Conservation (phyloP, 2,797 vertebrate species). For the Intellagama lesueurii region DNA sequence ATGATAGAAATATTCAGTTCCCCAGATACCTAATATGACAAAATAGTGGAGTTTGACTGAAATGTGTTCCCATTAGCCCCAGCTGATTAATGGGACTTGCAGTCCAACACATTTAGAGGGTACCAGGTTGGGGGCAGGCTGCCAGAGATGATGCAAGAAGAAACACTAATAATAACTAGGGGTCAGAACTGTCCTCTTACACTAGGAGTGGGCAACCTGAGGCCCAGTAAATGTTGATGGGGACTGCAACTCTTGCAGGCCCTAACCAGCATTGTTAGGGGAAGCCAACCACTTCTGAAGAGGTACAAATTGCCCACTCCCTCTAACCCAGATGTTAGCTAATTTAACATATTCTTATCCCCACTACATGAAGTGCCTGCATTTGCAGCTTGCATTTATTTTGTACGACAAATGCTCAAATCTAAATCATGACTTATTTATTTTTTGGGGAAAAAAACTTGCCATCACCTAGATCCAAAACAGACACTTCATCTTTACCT, state of each 20-base stretch:
- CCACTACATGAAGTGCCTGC: neutral
- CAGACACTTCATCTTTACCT: neutral
- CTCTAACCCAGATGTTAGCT: neutral
- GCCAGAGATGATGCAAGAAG: neutral
- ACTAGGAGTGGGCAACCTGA: neutral
- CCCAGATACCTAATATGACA: neutral
- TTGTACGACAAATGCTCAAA: neutral
- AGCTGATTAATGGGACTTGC: neutral
- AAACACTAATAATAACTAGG: neutral
- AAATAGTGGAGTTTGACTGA: neutral
- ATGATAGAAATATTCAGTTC: neutral
- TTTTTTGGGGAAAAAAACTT: neutral
- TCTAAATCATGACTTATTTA: conserved; percentile 13
- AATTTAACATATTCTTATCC: neutral
- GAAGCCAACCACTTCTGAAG: neutral
- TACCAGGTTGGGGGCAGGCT: neutral
- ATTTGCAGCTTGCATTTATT: neutral
- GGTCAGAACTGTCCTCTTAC: neutral
- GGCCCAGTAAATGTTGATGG: neutral
- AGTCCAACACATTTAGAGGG: neutral
- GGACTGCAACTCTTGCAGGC: neutral
- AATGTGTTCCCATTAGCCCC: neutral
- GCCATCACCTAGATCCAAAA: neutral
- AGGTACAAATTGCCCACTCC: neutral
- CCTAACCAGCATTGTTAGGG: neutral